Percentiles rank a stretch among this genome's conserved stretches.
Conservation (phyloP, 2,113 vertebrate genomes). For the Crotalus horridus region DNA sequence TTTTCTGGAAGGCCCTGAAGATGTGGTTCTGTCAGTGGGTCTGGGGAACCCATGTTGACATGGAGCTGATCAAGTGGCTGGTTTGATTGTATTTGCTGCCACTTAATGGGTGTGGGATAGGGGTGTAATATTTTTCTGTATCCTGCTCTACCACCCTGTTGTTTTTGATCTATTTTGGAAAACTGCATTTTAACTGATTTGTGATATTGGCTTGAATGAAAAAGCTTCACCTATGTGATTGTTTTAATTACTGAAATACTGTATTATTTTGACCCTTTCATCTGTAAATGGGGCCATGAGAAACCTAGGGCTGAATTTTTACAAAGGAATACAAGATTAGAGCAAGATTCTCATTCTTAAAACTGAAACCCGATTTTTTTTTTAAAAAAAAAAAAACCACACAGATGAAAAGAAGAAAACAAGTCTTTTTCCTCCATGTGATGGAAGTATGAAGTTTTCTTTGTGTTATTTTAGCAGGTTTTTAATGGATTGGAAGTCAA, state of each 20-base stretch:
- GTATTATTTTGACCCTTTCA: neutral
- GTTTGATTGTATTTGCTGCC: neutral
- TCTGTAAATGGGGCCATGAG: neutral
- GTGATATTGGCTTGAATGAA: neutral
- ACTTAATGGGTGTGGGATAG: neutral
- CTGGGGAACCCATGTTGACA: too few species aligned
- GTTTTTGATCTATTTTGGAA: neutral
- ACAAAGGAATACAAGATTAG: neutral
- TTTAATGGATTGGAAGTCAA: neutral
- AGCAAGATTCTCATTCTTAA: neutral
- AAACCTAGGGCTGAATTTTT: neutral
- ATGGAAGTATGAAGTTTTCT: neutral
- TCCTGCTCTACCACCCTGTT: neutral
- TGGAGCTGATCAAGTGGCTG: neutral
- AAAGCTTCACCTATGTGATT: neutral
- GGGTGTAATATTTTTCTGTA: neutral
- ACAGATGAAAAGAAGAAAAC: neutral
- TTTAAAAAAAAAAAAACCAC: neutral
- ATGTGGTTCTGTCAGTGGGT: too few species aligned
- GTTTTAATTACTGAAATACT: neutral
- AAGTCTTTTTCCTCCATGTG: neutral
- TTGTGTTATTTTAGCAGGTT: neutral
- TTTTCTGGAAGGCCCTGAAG: too few species aligned
- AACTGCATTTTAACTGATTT: neutral
- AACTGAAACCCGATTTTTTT: neutral